phyloP scores from a whole-genome alignment of 2,113 vertebrate species.

The Festucalex cinctus region DNA sequence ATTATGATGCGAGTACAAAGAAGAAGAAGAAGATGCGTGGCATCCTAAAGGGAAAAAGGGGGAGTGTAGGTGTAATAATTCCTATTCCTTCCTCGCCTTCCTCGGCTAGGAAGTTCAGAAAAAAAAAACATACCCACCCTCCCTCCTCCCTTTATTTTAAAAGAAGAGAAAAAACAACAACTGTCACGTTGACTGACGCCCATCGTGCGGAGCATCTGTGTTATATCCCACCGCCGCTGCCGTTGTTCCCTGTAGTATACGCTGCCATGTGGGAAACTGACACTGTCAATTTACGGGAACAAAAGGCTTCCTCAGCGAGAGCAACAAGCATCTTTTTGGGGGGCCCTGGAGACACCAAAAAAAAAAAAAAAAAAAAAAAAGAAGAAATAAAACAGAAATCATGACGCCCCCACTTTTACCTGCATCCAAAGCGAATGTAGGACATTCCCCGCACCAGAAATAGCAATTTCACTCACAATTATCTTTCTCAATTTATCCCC shows the following conservation, averaged over 20 bases:
- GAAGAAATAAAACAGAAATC: slow-evolving; percentile 19
- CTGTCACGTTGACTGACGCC: slow-evolving; percentile 68
- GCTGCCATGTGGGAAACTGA: slow-evolving; percentile 71
- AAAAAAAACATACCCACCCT: slow-evolving; percentile 48
- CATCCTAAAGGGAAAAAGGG: slow-evolving; percentile 58
- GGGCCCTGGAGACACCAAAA: slow-evolving; percentile 73
- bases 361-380: slow-evolving; percentile 6
- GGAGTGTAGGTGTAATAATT: slow-evolving; percentile 70
- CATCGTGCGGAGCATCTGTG: slow-evolving; percentile 56
- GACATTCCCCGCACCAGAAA: slow-evolving; percentile 68
- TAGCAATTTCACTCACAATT: slow-evolving; percentile 70
- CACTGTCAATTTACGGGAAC: slow-evolving; percentile 77
- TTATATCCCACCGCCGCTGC: slow-evolving; percentile 45
- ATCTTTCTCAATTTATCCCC: slow-evolving; percentile 63
- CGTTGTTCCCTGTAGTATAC: slow-evolving; percentile 66
- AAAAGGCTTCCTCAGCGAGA: slow-evolving; percentile 69
- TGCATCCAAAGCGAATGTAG: slow-evolving; percentile 73
- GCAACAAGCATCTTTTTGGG: slow-evolving; percentile 51
- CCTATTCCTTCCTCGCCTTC: slow-evolving; percentile 62
- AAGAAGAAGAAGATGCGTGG: slow-evolving; percentile 38
- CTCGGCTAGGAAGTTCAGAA: slow-evolving; percentile 63
- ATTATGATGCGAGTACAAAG: slow-evolving; percentile 67
- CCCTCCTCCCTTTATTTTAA: slow-evolving; percentile 1
- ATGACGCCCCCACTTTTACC: slow-evolving; percentile 69
- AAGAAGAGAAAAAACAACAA: slow-evolving; percentile 59